Evolutionary conservation across 2,113 vertebrate species (phyloP).

Genomic region (Proteles cristata): DNA sequence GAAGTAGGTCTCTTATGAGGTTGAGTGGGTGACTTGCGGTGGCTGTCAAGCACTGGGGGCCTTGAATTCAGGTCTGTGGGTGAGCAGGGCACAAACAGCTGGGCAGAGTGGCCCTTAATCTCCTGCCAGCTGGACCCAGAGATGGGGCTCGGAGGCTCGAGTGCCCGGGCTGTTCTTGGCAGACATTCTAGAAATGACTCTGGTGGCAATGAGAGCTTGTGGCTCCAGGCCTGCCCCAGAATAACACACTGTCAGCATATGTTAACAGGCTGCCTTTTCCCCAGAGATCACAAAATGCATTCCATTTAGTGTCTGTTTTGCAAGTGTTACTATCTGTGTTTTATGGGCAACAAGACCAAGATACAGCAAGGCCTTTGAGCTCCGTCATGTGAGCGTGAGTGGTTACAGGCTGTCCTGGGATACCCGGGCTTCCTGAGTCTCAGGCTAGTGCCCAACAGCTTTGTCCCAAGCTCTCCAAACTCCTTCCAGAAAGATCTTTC

Average conservation of each 20-base stretch:
- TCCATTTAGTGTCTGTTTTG: constrained; percentile 52
- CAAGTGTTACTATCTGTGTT: constrained; percentile 68
- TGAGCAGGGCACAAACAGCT: constrained; percentile 31
- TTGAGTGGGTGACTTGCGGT: background rate
- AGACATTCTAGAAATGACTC: background rate
- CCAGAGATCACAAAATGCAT: constrained; percentile 64
- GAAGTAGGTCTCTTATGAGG: background rate
- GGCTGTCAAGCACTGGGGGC: background rate
- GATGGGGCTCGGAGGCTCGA: background rate
- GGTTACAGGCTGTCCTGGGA: background rate
- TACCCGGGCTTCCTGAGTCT: background rate
- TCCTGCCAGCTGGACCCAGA: constrained; percentile 62
- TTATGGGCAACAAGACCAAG: constrained; percentile 57
- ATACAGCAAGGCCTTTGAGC: constrained; percentile 21
- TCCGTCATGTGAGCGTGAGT: background rate
- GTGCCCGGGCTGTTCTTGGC: constrained; percentile 40
- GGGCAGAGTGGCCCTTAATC: constrained; percentile 60
- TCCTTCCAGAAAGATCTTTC: constrained; percentile 60
- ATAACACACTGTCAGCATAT: constrained; percentile 70
- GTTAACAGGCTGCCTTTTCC: constrained; percentile 61
- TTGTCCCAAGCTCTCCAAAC: background rate
- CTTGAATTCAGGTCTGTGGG: background rate
- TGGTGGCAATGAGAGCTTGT: constrained; percentile 31
- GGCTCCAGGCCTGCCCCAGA: constrained; percentile 30
- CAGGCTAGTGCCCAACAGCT: background rate